Conservation (phyloP, 2,113 vertebrate species). For the Oryzias celebensis region DNA sequence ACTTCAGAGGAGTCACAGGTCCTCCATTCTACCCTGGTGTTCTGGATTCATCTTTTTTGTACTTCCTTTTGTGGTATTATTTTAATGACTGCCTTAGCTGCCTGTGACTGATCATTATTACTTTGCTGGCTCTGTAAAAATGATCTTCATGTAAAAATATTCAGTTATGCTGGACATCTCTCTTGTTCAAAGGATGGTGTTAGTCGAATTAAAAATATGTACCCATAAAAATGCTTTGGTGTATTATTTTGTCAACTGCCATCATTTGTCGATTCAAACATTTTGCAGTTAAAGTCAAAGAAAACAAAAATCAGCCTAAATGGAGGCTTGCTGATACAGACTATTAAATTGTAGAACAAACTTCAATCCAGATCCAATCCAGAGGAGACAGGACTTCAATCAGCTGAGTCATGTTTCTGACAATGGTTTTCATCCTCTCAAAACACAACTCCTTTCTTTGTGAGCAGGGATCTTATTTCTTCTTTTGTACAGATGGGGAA, state of each 20-base stretch:
- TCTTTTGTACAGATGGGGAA: too few relatives aligned
- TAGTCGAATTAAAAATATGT: conserved; percentile 37
- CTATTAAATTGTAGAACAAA: background rate
- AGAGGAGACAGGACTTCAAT: background rate
- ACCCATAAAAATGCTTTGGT: conserved; percentile 16
- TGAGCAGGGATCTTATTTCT: too few relatives aligned
- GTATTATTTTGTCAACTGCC: conserved; percentile 4
- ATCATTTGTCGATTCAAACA: too few relatives aligned
- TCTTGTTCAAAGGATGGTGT: conserved; percentile 44
- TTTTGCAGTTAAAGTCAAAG: too few relatives aligned
- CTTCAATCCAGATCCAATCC: background rate
- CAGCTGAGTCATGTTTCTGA: too few relatives aligned
- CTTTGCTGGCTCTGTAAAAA: conserved; percentile 52
- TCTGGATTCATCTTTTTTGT: conserved; percentile 12
- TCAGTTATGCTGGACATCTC: conserved; percentile 75
- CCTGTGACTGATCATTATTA: conserved; percentile 72
- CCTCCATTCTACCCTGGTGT: conserved; percentile 20
- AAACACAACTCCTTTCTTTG: too few relatives aligned
- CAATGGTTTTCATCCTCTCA: too few relatives aligned
- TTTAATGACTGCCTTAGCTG: conserved; percentile 70
- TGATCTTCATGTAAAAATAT: conserved; percentile 22
- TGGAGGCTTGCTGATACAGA: background rate
- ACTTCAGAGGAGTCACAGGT: background rate
- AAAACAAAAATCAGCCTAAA: background rate
- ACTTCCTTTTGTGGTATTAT: conserved; percentile 36